Base-by-base conservation (phyloP, 1,140 invertebrate genomes). In the Philaenus spumarius region DNA sequence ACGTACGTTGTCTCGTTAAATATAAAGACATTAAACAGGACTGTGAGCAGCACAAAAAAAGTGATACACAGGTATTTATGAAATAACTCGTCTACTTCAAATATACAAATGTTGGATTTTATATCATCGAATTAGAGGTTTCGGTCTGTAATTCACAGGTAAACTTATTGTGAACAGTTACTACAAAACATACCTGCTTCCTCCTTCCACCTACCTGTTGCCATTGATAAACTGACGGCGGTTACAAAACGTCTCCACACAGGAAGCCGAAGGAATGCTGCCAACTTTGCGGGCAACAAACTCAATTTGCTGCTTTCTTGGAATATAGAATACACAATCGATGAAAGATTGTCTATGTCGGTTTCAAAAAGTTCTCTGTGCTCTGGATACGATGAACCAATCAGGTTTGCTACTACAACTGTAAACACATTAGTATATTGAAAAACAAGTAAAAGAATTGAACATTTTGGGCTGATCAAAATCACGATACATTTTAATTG, bases 201-300 rank as follows among this genome's bases (percentile, higher is more conserved):
- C 55, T 11, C n/a, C 17, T 17, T 23, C 11, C 19, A 51, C 58
- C 42, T 53, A 67, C 66, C 55, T 30, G 73, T 71, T 19, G 65
- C 64, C 11, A 93, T 66, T 1, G 86, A 82, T n/a, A 73, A 67
- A 45, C 84, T 79, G 0, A 86, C 83, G 45, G 80, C 76, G 9
- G 73, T 67, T 19, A 83, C 83, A 66, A 94, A 94, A 55, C 83
- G 76, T 56, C 66, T 78, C 91, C 91, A 95, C 14, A 79, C 75
- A 6, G 81, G 78, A 34, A 91, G 67, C 56, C 79, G 78, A 1
- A 86, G 68, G 42, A 73, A 72, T 61, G 80, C 77, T 11, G 86
- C 88, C 30, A 85, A 67, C 45, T 77, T 74, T 1, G 84, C 75
- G 2, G 90, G 85, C 15, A 90, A 65, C 11, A 82, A 72, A 52